Base-by-base conservation (phyloP, 1,140 invertebrate species). In the Reticulitermes speratus region DNA sequence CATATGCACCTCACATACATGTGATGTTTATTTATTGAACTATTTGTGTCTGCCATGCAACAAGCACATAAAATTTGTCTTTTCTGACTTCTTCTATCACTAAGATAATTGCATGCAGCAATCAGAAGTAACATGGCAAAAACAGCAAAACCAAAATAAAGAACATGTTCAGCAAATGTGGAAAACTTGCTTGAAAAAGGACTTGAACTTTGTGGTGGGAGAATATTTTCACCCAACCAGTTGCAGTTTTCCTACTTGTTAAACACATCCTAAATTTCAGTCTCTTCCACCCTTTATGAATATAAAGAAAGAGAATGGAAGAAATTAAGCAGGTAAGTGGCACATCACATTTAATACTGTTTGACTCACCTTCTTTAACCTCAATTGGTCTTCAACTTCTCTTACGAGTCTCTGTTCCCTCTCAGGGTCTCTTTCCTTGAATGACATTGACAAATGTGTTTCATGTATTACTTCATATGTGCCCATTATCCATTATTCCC, bases 391-490 rank as follows among this genome's bases (percentile, higher is more conserved):
- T 75, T 75, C 65, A 75, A 25, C 65, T 75, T 75, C 65, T 75
- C 65, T 75, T 75, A 25, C 7, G n/a, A 75, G 65, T 75, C 65
- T 75, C 65, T n/a, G 65, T 75, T 75, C 65, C 65, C 65, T 75
- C 65, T 75, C 65, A 30, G 65, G 65, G 65, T 75, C n/a, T 30
- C 65, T 75, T 75, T 75, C 65, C 65, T 75, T 75, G 65, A 75
- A 75, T 75, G n/a, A 75, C n/a, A 75, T 75, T 75, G n/a, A 75
- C 65, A 75, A 75, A 75, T 75, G 65, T 75, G n/a, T 75, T 75
- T 75, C 65, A 75, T 75, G 65, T 25, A 75, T 75, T 75, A 75
- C 65, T n/a, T 75, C 25, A 75, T 30, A 25, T 75, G 65, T 75
- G n/a, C 65, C 65, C 65, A 75, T 75, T 75, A 75, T 75, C 25